Base-by-base conservation (phyloP, 2,113 vertebrate genomes). In the Illadopsis cleaveri region DNA sequence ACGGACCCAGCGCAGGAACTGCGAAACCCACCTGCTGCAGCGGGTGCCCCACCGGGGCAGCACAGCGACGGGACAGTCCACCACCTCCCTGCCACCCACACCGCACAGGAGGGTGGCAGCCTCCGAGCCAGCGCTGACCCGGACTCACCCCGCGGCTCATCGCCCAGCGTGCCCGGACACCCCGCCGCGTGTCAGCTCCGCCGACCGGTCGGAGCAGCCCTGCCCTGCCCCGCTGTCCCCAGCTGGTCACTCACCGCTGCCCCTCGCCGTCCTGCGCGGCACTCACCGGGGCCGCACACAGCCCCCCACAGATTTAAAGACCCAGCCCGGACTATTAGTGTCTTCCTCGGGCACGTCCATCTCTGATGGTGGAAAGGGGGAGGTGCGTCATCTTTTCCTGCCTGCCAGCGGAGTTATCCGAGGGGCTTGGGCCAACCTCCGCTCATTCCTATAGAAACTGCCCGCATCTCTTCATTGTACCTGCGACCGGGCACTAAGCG, bases 381-480 rank as follows among this genome's bases (percentile, higher is more conserved):
- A 14, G 12, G 10, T 1, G 0, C 5, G 2, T 11, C n/a, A 56
- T 16, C 6, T 70, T 40, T 65, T 57, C 19, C 53, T 28, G 50
- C 31, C 8, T 45, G 33, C 25, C 47, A 15, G 1, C 11, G 5
- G 27, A 64, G 33, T 17, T 28, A 31, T 15, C 45, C 8, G 1
- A 28, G 4, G 3, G 3, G 8, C 51, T 83, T 20, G 54, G 53
- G 57, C 57, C 79, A 73, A 3, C 23, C 42, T 79, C 45, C 56
- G 3, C 23, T 72, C 37, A n/a, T 18, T 0, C 27, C 3, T 2
- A 4, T 2, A 30, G 5, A 15, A 50, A 3, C 1, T 3, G 0
- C 0, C 1, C 0, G 0, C 0, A 0, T 47, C 31, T n/a, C 10
- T 21, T 71, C 47, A 12, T 30, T 27, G 11, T 7, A 6, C 35